Percentiles rank a stretch among this genome's conserved stretches.
Evolutionary conservation across 2,797 vertebrate species (phyloP).

Genomic region (Sebastes baramenuke): DNA sequence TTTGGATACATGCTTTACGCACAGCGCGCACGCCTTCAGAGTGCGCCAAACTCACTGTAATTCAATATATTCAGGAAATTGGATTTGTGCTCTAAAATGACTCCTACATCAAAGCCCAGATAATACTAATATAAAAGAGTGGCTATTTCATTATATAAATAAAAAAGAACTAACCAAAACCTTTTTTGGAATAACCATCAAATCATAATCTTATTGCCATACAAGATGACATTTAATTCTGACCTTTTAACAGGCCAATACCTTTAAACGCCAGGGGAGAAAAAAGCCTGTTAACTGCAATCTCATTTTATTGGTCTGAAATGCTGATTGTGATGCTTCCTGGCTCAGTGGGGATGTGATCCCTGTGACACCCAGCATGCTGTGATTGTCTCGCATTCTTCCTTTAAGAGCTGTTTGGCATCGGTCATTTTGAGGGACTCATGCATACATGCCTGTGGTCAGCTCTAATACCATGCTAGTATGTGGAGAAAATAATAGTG

Average conservation of each 20-base stretch:
- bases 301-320: slow-evolving; percentile 19
- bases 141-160: not conserved
- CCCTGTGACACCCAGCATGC: slow-evolving; percentile 50
- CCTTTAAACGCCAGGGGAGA: not conserved
- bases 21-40: slow-evolving; percentile 18
- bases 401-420: slow-evolving; percentile 26
- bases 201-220: slow-evolving; percentile 32
- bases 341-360: slow-evolving; percentile 41
- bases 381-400: slow-evolving; percentile 46
- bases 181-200: not conserved
- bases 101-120: not conserved
- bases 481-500: slow-evolving; percentile 36
- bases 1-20: slow-evolving; percentile 50
- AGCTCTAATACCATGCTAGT: slow-evolving; percentile 21
- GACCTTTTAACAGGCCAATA: slow-evolving; percentile 49
- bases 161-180: not conserved
- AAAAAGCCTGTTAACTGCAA: slow-evolving; percentile 28
- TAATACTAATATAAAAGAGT: not conserved
- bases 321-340: slow-evolving; percentile 33
- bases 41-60: not conserved
- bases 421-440: slow-evolving; percentile 32
- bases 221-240: slow-evolving; percentile 38
- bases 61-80: slow-evolving; percentile 23
- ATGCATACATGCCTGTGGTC: slow-evolving; percentile 50
- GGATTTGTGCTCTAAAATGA: not conserved